A percentile compares a stretch with the other conserved stretches of the same genome.
Conservation (phyloP, 2,888 invertebrate genomes). For the Dexiosoma caninum region DNA sequence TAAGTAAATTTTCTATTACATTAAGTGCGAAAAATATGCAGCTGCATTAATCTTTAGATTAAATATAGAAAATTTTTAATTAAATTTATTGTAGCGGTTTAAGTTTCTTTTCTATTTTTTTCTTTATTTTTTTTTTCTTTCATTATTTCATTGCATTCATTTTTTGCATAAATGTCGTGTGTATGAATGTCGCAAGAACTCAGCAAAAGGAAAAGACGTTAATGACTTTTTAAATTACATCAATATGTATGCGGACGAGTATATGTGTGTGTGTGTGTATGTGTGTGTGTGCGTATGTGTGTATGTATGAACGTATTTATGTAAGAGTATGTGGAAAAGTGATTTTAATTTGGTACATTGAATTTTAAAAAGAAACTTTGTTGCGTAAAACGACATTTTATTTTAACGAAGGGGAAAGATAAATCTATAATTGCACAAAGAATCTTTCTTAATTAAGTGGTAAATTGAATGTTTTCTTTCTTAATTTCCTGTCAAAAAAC, state of each 20-base stretch:
- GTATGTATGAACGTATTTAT: no score
- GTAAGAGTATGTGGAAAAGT: conserved; percentile 2
- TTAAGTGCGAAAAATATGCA: conserved; percentile 63
- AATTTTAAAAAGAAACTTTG: conserved; percentile 17
- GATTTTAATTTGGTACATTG: conserved; percentile 24
- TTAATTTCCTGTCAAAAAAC: conserved; percentile 12
- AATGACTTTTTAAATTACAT: conserved; percentile 56
- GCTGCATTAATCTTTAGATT: conserved; percentile 61
- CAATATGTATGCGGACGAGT: conserved; percentile 26
- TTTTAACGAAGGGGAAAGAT: neutral
- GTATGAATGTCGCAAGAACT: conserved; percentile 18
- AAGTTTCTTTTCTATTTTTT: conserved; percentile 14
- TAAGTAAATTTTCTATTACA: conserved; percentile 60
- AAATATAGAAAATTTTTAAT: conserved; percentile 61
- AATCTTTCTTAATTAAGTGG: conserved; percentile 51
- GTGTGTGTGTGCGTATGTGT: no score
- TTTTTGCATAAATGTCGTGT: conserved; percentile 18
- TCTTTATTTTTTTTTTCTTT: neutral
- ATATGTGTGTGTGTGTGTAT: no score
- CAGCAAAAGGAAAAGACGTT: conserved; percentile 15
- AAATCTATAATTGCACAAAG: neutral
- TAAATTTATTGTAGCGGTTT: conserved; percentile 42
- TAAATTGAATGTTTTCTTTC: conserved; percentile 44
- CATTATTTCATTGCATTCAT: neutral
- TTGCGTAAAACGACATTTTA: conserved; percentile 11